Percentiles rank a stretch among this genome's conserved stretches.
Conservation (phyloP, 2,888 invertebrate species). For the Eupithecia inturbata region DNA sequence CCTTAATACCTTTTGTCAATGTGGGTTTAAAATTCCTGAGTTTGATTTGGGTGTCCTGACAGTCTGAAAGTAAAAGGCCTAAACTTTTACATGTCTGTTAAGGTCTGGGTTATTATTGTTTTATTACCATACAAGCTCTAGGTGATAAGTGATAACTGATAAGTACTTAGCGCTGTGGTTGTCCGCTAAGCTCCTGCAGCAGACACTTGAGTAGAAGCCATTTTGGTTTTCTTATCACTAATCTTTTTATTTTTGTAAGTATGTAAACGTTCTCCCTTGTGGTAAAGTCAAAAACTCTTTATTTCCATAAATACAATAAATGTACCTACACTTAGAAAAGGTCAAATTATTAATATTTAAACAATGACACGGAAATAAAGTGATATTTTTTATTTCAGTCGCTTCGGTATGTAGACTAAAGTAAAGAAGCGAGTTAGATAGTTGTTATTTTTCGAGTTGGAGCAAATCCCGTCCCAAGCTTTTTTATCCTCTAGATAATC, state of each 20-base stretch:
- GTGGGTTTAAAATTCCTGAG: neutral
- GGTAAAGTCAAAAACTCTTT: too few relatives aligned
- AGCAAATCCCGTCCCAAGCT: too few relatives aligned
- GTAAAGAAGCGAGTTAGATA: too few relatives aligned
- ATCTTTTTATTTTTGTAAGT: neutral
- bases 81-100: neutral
- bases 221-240: neutral
- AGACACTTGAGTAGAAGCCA: neutral
- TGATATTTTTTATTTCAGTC: too few relatives aligned
- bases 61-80: neutral
- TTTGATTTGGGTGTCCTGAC: neutral
- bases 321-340: too few relatives aligned
- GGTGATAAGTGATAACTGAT: too few relatives aligned
- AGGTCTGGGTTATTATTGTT: neutral
- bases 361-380: too few relatives aligned
- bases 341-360: too few relatives aligned
- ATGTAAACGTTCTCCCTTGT: neutral
- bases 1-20: neutral
- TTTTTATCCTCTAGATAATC: too few relatives aligned
- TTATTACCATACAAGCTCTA: neutral
- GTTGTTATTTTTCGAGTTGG: too few relatives aligned
- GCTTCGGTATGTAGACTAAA: too few relatives aligned
- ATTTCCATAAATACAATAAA: too few relatives aligned
- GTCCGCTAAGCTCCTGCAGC: neutral
- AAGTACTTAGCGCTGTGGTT: neutral